phyloP scores from a whole-genome alignment of 1,140 invertebrate species.

The Calosoma granatense region DNA sequence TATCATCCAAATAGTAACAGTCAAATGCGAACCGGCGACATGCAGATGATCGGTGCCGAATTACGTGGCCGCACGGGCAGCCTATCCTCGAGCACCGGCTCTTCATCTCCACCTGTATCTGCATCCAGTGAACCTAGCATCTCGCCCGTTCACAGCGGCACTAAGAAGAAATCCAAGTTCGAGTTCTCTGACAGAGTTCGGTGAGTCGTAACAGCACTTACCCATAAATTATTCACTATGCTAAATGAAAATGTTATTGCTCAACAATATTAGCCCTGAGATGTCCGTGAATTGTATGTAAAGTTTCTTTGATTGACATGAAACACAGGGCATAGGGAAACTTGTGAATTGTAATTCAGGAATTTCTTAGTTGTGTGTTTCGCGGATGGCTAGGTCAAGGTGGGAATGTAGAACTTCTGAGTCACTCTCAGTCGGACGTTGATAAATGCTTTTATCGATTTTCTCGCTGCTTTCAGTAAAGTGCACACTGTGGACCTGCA shows the following conservation, averaged over 20 bases:
- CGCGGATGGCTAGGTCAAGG: slow-evolving; percentile 11
- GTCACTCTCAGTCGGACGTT: background rate
- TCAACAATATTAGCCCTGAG: background rate
- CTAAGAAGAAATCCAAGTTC: slow-evolving; percentile 63
- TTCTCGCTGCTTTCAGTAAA: background rate
- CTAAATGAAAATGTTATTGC: background rate
- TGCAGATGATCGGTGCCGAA: slow-evolving; percentile 18
- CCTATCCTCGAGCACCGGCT: slow-evolving; percentile 52
- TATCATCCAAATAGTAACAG: slow-evolving; percentile 15
- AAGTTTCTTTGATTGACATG: background rate
- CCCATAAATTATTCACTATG: background rate
- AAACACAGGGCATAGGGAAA: background rate
- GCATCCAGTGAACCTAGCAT: slow-evolving; percentile 59
- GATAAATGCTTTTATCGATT: slow-evolving; percentile 7
- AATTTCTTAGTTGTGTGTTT: background rate
- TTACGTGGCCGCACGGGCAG: slow-evolving; percentile 48
- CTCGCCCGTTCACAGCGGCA: slow-evolving; percentile 53
- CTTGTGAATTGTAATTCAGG: background rate
- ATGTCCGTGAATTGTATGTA: background rate
- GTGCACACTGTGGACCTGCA: background rate
- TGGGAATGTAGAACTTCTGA: background rate
- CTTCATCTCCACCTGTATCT: slow-evolving; percentile 54
- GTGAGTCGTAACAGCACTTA: slow-evolving; percentile 41
- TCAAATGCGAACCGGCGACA: slow-evolving; percentile 19
- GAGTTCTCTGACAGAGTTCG: slow-evolving; percentile 69